phyloP scores from a whole-genome alignment of 35 echinoderm and acorn worm species.

The Apostichopus parvimensis region DNA sequence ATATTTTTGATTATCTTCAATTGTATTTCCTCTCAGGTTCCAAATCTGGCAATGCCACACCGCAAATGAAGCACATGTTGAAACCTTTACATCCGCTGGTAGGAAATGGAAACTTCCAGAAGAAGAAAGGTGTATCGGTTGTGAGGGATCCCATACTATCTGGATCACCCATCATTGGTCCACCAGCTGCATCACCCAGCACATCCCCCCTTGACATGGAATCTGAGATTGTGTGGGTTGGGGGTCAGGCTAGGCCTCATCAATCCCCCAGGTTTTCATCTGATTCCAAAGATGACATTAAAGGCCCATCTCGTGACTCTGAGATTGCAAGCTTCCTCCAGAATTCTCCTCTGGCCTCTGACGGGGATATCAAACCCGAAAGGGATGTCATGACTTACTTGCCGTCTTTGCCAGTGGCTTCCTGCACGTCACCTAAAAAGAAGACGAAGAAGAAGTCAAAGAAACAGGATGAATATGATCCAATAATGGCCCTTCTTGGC shows the following conservation, averaged over 20 bases:
- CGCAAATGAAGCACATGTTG: background rate
- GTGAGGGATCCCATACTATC: background rate
- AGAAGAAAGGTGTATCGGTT: background rate
- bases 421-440: background rate
- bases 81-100: background rate
- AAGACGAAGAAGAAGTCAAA: background rate
- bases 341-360: background rate
- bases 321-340: background rate
- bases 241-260: background rate
- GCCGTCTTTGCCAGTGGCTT: background rate
- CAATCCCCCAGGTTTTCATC: background rate
- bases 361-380: background rate
- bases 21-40: background rate
- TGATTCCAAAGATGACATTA: background rate
- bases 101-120: background rate
- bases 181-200: background rate
- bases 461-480: background rate
- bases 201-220: background rate
- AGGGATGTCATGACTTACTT: background rate
- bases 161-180: background rate
- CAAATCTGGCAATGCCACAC: background rate
- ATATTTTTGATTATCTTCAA: too few species aligned
- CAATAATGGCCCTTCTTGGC: background rate
- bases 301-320: background rate
- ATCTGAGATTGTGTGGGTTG: background rate